These are phyloP conservation scores for Synanthedon formicaeformis DNA, from an alignment of 2,888 invertebrate genomes.

Conservation along the genomic window DNA sequence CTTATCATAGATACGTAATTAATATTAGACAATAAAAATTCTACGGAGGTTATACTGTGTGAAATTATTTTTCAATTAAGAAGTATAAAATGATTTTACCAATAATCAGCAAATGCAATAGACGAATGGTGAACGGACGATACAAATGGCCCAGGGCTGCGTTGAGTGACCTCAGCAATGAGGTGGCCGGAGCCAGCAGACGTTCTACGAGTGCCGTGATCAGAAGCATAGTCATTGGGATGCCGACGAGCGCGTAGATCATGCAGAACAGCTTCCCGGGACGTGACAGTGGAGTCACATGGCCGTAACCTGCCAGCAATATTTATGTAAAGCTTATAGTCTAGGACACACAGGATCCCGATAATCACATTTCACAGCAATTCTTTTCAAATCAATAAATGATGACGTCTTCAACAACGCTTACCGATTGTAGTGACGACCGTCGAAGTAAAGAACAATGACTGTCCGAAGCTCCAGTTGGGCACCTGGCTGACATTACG, in stretches of 20 bases:
- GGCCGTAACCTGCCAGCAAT: slow-evolving; percentile 80
- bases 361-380: too few relatives aligned
- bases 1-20: too few relatives aligned
- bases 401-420: slow-evolving; percentile 2
- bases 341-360: background rate
- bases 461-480: slow-evolving; percentile 92
- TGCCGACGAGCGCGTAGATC: slow-evolving; percentile 85
- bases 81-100: slow-evolving; percentile 39
- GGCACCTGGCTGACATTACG: slow-evolving; percentile 82
- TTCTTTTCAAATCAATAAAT: too few relatives aligned
- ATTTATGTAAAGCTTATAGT: background rate
- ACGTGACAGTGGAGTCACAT: slow-evolving; percentile 87
- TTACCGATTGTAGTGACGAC: slow-evolving; percentile 90
- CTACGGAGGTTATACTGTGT: too few relatives aligned
- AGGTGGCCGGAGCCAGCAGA: slow-evolving; percentile 79
- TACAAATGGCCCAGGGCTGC: slow-evolving; percentile 78
- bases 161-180: slow-evolving; percentile 77
- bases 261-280: slow-evolving; percentile 91
- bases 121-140: slow-evolving; percentile 79
- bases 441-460: slow-evolving; percentile 88
- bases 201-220: slow-evolving; percentile 86
- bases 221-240: slow-evolving; percentile 87
- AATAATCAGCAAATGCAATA: slow-evolving; percentile 80
- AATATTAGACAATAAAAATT: too few relatives aligned
- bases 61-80: too few relatives aligned